These are phyloP conservation scores for Lycaena phlaeas DNA, from an alignment of 2,888 invertebrate genomes.

Conservation along the genomic window DNA sequence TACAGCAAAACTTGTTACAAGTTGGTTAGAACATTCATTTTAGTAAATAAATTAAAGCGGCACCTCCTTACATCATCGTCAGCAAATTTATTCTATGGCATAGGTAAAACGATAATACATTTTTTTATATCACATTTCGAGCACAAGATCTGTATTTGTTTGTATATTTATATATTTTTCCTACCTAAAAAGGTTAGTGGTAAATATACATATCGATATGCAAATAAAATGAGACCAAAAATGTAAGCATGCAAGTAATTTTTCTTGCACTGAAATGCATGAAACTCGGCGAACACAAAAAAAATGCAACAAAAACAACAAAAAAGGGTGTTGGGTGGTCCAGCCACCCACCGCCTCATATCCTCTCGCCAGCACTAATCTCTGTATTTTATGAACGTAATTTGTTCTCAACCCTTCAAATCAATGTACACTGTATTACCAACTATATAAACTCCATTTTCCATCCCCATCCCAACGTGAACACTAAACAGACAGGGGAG, in stretches of 20 bases:
- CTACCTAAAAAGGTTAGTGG: too few species aligned
- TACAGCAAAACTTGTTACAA: slow-evolving; percentile 65
- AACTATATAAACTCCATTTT: slow-evolving; percentile 17
- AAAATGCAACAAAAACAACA: slow-evolving; percentile 62
- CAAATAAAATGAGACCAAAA: too few species aligned
- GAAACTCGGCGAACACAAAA: slow-evolving; percentile 29
- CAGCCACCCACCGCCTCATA: slow-evolving; percentile 38
- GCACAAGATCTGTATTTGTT: too few species aligned
- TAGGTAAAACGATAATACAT: too few species aligned
- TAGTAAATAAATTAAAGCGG: slow-evolving; percentile 29
- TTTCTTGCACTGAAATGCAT: slow-evolving; percentile 7
- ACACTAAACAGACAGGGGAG: slow-evolving; percentile 65
- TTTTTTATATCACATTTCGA: too few species aligned
- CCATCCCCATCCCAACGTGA: slow-evolving; percentile 36
- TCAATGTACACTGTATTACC: slow-evolving; percentile 24
- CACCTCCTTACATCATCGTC: too few species aligned
- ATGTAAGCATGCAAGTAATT: too few species aligned
- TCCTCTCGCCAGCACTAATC: slow-evolving; percentile 66
- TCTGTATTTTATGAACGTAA: slow-evolving; percentile 53
- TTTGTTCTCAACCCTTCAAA: slow-evolving; percentile 32
- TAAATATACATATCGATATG: too few species aligned
- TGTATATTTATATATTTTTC: too few species aligned
- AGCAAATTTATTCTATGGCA: too few species aligned
- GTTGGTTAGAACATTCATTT: slow-evolving; percentile 57
- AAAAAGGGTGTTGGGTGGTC: slow-evolving; percentile 58